phyloP scores from a whole-genome alignment of 2,797 vertebrate genomes.

The Argya squamiceps region DNA sequence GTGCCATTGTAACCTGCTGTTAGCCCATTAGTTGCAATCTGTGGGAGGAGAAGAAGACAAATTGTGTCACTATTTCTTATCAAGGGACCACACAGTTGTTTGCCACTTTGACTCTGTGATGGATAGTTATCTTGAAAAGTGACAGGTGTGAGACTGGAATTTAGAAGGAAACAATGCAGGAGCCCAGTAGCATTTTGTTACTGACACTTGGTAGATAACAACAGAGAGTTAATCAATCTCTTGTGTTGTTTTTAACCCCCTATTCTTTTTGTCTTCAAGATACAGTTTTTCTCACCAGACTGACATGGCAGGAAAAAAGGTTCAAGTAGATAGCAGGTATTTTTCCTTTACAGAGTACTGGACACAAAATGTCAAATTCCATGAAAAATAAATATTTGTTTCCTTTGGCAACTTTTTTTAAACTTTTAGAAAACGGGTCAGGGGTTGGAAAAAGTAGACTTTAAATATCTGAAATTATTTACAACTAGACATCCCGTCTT shows the following conservation, averaged over 20 bases:
- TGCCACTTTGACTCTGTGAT: conserved; percentile 89
- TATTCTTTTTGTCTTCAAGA: conserved; percentile 81
- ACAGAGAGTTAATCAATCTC: conserved; percentile 87
- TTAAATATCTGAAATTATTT: not conserved
- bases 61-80: conserved; percentile 94
- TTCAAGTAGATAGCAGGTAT: conserved; percentile 35
- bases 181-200: conserved; percentile 85
- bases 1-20: conserved; percentile 75
- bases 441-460: not conserved
- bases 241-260: conserved; percentile 69
- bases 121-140: conserved; percentile 96
- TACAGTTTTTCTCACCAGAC: conserved; percentile 68
- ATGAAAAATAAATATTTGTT: not conserved
- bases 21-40: conserved; percentile 87
- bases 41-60: conserved; percentile 92
- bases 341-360: not conserved
- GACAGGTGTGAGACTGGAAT: conserved; percentile 88
- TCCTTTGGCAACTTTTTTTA: not conserved
- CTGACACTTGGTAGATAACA: conserved; percentile 92
- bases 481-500: not conserved
- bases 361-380: not conserved
- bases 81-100: conserved; percentile 95
- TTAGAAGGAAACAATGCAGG: conserved; percentile 85
- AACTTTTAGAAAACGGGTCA: not conserved
- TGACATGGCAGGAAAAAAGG: conserved; percentile 44